Conservation (phyloP, 2,888 invertebrate genomes). For the Monochamus alternatus region DNA sequence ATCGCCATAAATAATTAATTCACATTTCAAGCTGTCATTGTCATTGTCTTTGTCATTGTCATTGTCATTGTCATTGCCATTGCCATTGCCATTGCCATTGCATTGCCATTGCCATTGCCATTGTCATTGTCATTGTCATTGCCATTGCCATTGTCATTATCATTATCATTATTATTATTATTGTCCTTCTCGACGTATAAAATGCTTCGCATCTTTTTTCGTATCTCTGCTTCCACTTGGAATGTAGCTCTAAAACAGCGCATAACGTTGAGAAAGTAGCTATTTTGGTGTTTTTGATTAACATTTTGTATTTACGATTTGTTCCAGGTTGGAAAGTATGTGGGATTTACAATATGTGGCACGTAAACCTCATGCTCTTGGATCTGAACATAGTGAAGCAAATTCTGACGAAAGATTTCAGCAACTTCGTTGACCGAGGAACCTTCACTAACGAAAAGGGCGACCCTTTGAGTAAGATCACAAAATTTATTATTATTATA, state of each 20-base stretch:
- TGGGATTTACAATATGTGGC: slow-evolving; percentile 66
- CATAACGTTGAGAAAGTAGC: no score
- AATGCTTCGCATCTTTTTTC: no score
- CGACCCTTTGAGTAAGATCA: slow-evolving; percentile 28
- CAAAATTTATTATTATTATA: not conserved
- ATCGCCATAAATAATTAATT: slow-evolving; percentile 1
- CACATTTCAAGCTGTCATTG: not conserved
- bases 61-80: no score
- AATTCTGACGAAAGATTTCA: slow-evolving; percentile 75
- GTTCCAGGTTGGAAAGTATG: slow-evolving; percentile 46
- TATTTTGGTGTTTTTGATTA: not conserved
- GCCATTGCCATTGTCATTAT: no score
- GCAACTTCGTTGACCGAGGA: slow-evolving; percentile 64
- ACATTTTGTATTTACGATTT: not conserved
- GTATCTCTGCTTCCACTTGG: no score
- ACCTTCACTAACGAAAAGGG: slow-evolving; percentile 22
- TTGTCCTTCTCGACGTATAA: no score
- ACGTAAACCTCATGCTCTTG: slow-evolving; percentile 51
- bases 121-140: no score
- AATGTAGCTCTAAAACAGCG: no score
- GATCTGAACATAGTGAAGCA: slow-evolving; percentile 63
- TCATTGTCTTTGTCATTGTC: no score
- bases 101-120: no score
- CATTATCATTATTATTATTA: no score
- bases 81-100: no score